Conservation (phyloP, 30 jellyfish, hydroid and myxozoan species). For the Aurelia sp. region DNA sequence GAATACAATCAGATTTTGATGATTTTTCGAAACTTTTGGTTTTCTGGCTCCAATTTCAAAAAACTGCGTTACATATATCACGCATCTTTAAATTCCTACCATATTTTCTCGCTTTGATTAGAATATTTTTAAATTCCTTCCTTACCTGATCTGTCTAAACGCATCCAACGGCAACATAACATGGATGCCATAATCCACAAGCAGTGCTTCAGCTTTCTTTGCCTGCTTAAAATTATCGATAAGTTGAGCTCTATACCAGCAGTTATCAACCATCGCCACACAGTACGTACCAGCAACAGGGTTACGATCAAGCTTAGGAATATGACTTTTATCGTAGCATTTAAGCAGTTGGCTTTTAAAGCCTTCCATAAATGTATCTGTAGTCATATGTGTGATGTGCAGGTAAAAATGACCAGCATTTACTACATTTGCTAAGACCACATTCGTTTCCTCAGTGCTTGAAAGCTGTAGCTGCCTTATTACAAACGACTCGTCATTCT, state of each 20-base stretch:
- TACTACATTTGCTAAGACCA: constrained; percentile 27
- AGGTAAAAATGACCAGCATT: constrained; percentile 73
- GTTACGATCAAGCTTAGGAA: constrained; percentile 23
- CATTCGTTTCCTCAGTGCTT: constrained; percentile 20
- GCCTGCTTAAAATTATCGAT: constrained; percentile 13
- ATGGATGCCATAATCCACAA: constrained; percentile 63
- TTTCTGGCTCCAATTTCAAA: too few relatives aligned
- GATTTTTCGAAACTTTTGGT: too few relatives aligned
- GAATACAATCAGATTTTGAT: too few relatives aligned
- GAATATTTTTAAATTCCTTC: too few relatives aligned
- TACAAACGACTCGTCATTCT: neutral
- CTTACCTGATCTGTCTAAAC: constrained; percentile 59
- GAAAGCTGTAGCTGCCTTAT: constrained; percentile 39
- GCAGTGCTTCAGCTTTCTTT: constrained; percentile 36
- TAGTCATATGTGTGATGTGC: constrained; percentile 8
- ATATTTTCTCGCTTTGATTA: too few relatives aligned
- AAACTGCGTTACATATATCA: too few relatives aligned
- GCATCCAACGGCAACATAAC: constrained; percentile 28
- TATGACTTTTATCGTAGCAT: constrained; percentile 38
- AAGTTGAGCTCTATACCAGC: constrained; percentile 65
- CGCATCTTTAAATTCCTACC: too few relatives aligned
- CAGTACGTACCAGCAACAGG: constrained; percentile 60
- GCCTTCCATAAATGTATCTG: constrained; percentile 2
- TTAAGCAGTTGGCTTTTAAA: constrained; percentile 14
- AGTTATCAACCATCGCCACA: constrained; percentile 33